Conservation (phyloP, 2,797 vertebrate genomes). For the Acanthurus tractus region DNA sequence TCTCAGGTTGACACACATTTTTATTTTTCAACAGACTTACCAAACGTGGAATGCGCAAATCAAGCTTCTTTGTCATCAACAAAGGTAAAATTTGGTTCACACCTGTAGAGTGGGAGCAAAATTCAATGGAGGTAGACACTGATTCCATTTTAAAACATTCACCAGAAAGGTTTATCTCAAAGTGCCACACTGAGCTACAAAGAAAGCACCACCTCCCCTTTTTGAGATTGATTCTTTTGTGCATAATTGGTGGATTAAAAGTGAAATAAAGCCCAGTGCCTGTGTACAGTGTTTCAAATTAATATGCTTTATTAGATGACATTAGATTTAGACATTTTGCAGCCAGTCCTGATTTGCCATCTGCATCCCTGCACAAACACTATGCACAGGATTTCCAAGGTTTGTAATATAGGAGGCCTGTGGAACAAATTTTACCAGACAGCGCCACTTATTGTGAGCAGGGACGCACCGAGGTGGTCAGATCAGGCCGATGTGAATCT, state of each 20-base stretch:
- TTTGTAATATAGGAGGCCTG: slow-evolving; percentile 54
- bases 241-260: not conserved
- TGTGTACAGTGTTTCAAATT: slow-evolving; percentile 1
- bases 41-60: slow-evolving; percentile 48
- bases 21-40: slow-evolving; percentile 41
- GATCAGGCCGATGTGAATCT: slow-evolving; percentile 64
- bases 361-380: slow-evolving; percentile 48
- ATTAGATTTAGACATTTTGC: slow-evolving; percentile 23
- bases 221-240: not conserved
- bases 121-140: not conserved
- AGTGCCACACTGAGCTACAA: slow-evolving; percentile 5
- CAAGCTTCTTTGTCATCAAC: slow-evolving; percentile 13
- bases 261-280: slow-evolving; percentile 3
- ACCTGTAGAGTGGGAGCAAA: slow-evolving; percentile 14
- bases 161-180: not conserved
- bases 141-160: not conserved
- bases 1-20: slow-evolving; percentile 31
- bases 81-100: slow-evolving; percentile 17
- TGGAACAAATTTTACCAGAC: slow-evolving; percentile 65
- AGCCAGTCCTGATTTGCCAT: slow-evolving; percentile 40
- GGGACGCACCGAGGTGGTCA: slow-evolving; percentile 66
- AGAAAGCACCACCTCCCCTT: not conserved
- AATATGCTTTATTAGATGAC: slow-evolving; percentile 11
- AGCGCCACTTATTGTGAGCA: slow-evolving; percentile 54
- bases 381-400: slow-evolving; percentile 38